Evolutionary conservation across 2,797 vertebrate species (phyloP).

Genomic region (Melanitta fusca): DNA sequence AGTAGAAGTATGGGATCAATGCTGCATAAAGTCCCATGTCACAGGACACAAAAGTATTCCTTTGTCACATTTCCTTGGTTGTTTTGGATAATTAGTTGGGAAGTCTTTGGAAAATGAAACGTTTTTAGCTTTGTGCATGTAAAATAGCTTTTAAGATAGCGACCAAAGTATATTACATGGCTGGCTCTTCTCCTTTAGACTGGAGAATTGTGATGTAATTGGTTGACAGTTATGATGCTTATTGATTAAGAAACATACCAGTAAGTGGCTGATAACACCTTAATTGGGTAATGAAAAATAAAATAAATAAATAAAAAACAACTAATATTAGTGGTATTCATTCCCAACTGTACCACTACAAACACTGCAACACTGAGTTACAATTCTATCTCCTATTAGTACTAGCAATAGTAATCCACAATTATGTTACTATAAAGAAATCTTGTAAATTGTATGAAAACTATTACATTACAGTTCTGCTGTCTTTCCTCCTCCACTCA

Average conservation of each 20-base stretch:
- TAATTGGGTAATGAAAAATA: not conserved
- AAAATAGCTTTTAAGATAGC: not conserved
- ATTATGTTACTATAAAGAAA: not conserved
- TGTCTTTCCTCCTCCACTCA: not conserved
- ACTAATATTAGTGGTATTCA: not conserved
- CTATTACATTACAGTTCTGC: not conserved
- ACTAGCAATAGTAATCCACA: not conserved
- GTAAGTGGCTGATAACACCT: not conserved
- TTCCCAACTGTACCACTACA: not conserved
- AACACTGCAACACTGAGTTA: not conserved
- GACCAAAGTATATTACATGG: not conserved
- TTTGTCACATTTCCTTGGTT: not conserved
- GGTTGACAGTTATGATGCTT: not conserved
- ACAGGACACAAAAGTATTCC: not conserved
- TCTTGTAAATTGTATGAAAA: fast-evolving
- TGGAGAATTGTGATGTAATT: not conserved
- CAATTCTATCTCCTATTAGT: not conserved
- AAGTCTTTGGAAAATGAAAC: not conserved
- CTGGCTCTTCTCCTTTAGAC: not conserved
- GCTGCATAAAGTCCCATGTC: not conserved
- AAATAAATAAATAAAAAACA: not conserved
- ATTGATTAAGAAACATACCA: not conserved
- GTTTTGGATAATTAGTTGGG: not conserved
- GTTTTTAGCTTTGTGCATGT: not conserved
- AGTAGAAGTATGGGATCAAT: not conserved